phyloP scores from a whole-genome alignment of 2,113 vertebrate genomes.

The Lathamus discolor region DNA sequence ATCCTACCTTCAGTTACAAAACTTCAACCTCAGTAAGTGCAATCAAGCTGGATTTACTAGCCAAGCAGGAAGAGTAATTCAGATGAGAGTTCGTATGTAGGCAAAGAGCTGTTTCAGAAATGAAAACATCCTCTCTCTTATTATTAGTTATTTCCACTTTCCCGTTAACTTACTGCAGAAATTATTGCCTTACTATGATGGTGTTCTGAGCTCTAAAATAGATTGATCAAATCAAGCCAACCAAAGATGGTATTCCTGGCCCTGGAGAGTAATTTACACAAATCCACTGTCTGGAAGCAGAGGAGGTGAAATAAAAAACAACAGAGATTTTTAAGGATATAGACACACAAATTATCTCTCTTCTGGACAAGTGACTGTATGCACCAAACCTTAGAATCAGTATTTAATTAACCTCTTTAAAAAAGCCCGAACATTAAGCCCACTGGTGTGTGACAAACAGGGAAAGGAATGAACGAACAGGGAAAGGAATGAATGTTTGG shows the following conservation, averaged over 20 bases:
- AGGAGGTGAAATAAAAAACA: background rate
- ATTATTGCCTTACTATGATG: background rate
- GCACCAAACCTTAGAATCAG: background rate
- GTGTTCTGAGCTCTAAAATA: background rate
- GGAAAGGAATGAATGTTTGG: background rate
- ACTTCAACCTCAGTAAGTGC: background rate
- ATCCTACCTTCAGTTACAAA: background rate
- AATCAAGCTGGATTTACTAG: background rate
- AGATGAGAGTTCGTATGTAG: background rate
- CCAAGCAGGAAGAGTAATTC: background rate
- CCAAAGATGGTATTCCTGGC: background rate
- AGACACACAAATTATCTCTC: background rate
- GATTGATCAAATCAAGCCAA: background rate
- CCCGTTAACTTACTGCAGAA: slow-evolving; percentile 30
- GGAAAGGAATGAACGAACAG: background rate
- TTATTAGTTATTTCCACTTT: slow-evolving; percentile 50
- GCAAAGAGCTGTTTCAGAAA: slow-evolving; percentile 8
- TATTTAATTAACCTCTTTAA: slow-evolving; percentile 39
- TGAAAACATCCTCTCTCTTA: background rate
- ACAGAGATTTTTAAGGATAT: background rate
- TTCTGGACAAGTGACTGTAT: background rate
- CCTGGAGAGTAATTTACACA: slow-evolving; percentile 9
- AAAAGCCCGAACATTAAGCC: background rate
- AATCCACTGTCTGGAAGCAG: background rate
- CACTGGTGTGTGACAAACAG: background rate